Conservation (phyloP, 2,888 invertebrate genomes). For the Cacoxenus indagator region DNA sequence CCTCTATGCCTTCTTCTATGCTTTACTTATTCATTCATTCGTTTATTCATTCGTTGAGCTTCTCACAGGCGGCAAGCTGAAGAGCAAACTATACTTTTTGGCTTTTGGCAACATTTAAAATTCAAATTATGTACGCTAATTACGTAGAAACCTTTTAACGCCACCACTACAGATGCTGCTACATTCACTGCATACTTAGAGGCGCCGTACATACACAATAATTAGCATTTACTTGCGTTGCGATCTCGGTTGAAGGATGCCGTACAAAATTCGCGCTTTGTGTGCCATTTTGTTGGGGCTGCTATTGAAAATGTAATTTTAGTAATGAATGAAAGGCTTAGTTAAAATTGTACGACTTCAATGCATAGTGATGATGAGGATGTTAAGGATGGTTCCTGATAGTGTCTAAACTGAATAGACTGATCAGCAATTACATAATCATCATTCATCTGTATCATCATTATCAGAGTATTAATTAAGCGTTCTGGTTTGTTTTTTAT, state of each 20-base stretch:
- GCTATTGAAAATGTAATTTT: slow-evolving; percentile 2
- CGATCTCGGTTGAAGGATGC: neutral
- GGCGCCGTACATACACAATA: slow-evolving; percentile 39
- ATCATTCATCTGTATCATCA: neutral
- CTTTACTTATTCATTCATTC: neutral
- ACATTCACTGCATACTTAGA: slow-evolving; percentile 7
- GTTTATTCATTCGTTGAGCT: neutral
- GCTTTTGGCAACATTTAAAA: slow-evolving; percentile 64
- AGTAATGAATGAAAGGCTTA: neutral
- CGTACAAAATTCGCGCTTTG: neutral
- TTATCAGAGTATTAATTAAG: no score
- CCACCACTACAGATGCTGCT: slow-evolving; percentile 3
- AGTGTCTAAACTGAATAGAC: neutral
- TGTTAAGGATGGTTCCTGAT: neutral
- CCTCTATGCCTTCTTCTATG: neutral
- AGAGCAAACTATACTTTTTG: slow-evolving; percentile 43
- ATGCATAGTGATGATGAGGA: neutral
- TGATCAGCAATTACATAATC: neutral
- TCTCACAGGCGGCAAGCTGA: slow-evolving; percentile 37
- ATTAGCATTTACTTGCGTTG: slow-evolving; percentile 41
- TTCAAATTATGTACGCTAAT: slow-evolving; percentile 63
- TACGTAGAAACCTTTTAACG: slow-evolving; percentile 35
- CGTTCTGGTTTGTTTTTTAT: no score
- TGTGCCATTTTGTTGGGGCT: neutral
- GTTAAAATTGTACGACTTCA: neutral